These are phyloP conservation scores for Syrista parreyssii DNA, from an alignment of 2,888 invertebrate species.

Conservation along the genomic window DNA sequence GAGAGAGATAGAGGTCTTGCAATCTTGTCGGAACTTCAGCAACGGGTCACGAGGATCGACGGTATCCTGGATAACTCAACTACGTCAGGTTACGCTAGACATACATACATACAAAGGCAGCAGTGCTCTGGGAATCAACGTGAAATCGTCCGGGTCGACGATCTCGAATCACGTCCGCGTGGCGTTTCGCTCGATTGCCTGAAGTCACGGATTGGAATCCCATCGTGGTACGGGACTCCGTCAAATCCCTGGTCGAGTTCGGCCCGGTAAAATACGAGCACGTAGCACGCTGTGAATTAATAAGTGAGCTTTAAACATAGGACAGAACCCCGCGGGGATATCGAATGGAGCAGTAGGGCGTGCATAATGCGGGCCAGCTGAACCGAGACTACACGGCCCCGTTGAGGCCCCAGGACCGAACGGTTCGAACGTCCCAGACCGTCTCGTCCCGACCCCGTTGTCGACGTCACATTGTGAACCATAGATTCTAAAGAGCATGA, in stretches of 20 bases:
- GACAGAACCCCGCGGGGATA: conserved; percentile 41
- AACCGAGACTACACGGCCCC: conserved; percentile 16
- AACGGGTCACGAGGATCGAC: background rate
- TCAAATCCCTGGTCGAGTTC: background rate
- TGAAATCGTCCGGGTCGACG: conserved; percentile 36
- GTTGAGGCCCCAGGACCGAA: background rate
- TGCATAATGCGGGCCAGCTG: conserved; percentile 61
- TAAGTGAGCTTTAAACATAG: conserved; percentile 54
- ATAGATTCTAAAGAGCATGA: conserved; percentile 32
- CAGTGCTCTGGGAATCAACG: conserved; percentile 2
- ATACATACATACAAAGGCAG: background rate
- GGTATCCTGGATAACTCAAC: background rate
- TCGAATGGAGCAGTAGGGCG: conserved; percentile 54
- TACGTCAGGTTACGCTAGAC: background rate
- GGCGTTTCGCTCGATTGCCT: conserved; percentile 21
- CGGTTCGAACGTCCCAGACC: background rate
- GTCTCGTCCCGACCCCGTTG: background rate
- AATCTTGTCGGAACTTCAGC: background rate
- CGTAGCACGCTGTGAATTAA: conserved; percentile 56
- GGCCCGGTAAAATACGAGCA: conserved; percentile 3
- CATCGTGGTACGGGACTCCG: background rate
- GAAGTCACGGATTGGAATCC: conserved; percentile 24
- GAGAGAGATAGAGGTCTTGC: conserved; percentile 5
- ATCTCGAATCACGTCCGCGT: conserved; percentile 32
- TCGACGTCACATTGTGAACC: conserved; percentile 28